A percentile compares a stretch with the other conserved stretches of the same genome.
phyloP scores from a whole-genome alignment of 2,888 invertebrate species.

The Habroteleia sp. region DNA sequence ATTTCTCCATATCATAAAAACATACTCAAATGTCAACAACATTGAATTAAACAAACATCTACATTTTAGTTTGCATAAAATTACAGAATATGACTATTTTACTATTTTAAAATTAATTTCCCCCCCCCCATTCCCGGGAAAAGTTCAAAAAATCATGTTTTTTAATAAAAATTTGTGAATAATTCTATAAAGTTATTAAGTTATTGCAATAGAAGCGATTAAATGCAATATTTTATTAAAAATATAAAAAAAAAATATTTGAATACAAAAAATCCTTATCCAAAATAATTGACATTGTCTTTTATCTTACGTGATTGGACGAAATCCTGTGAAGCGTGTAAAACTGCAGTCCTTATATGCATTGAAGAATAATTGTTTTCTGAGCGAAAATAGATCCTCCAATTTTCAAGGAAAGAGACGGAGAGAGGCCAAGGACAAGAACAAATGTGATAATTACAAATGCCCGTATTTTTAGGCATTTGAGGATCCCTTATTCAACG shows the following conservation, averaged over 20 bases:
- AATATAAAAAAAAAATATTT: not conserved
- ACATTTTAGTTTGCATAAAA: too few species aligned
- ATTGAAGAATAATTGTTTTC: slow-evolving; percentile 49
- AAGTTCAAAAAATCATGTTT: too few species aligned
- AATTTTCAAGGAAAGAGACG: slow-evolving; percentile 21
- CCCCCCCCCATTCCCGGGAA: too few species aligned
- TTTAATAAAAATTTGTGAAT: too few species aligned
- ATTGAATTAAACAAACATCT: too few species aligned
- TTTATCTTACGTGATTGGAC: slow-evolving; percentile 39
- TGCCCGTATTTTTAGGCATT: slow-evolving; percentile 63
- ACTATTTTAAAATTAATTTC: too few species aligned
- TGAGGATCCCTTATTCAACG: slow-evolving; percentile 55
- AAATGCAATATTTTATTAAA: too few species aligned
- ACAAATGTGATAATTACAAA: slow-evolving; percentile 62
- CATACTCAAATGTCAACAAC: too few species aligned
- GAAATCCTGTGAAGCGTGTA: slow-evolving; percentile 34
- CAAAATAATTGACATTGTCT: slow-evolving; percentile 33
- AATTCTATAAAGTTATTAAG: too few species aligned
- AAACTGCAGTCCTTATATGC: slow-evolving; percentile 23
- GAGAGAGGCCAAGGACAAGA: slow-evolving; percentile 60
- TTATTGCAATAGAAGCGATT: too few species aligned
- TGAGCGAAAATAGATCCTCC: slow-evolving; percentile 40
- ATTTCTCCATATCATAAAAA: too few species aligned
- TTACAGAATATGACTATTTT: too few species aligned
- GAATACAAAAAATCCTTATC: slow-evolving; percentile 19